phyloP scores from a whole-genome alignment of 2,888 invertebrate species.

The Drosophila melanosoma region DNA sequence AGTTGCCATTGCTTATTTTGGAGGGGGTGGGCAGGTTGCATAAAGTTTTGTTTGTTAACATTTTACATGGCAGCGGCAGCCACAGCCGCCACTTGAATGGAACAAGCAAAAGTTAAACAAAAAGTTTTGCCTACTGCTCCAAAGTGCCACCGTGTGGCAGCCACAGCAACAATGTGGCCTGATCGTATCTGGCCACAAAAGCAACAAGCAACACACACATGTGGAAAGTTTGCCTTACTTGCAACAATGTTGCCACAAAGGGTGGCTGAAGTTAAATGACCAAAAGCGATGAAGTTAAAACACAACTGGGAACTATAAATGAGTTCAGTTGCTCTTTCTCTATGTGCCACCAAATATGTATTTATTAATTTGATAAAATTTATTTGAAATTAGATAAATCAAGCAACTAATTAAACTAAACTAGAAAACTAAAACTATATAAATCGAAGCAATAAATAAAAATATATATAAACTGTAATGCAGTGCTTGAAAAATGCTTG shows the following conservation, averaged over 20 bases:
- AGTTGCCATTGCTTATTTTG: constrained; percentile 38
- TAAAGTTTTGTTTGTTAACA: constrained; percentile 69
- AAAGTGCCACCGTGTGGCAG: constrained; percentile 23
- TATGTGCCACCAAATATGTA: neutral
- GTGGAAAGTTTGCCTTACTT: constrained; percentile 36
- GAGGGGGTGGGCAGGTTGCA: constrained; percentile 17
- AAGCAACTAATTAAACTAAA: neutral
- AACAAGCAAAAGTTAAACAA: constrained; percentile 74
- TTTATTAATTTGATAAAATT: neutral
- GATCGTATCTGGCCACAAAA: constrained; percentile 37
- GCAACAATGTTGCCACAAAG: constrained; percentile 44
- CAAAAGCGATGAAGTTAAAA: constrained; percentile 19
- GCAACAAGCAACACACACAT: constrained; percentile 23
- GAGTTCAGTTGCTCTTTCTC: neutral
- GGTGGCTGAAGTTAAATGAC: constrained; percentile 20
- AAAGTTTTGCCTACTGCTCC: constrained; percentile 65
- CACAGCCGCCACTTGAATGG: constrained; percentile 60
- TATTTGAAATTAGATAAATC: neutral
- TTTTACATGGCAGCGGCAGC: constrained; percentile 58
- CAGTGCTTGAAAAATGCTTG: neutral
- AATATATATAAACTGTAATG: neutral
- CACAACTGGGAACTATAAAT: neutral
- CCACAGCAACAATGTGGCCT: constrained; percentile 47
- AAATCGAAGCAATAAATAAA: neutral
- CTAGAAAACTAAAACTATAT: neutral